Conservation (phyloP, 2,797 vertebrate genomes). For the Carapus acus region DNA sequence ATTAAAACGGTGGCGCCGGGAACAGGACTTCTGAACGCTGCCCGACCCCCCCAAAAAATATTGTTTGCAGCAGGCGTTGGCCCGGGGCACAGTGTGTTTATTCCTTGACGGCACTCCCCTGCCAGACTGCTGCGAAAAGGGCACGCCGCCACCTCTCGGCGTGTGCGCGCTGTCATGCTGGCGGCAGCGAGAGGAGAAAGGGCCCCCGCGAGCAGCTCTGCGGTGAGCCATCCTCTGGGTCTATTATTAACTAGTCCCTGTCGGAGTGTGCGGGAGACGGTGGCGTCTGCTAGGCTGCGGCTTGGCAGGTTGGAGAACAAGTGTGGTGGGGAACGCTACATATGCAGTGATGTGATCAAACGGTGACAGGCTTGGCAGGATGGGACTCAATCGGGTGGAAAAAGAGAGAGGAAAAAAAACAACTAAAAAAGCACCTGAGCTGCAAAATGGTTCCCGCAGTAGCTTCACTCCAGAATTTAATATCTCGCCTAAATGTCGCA, state of each 20-base stretch:
- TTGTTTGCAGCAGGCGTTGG: too few relatives aligned
- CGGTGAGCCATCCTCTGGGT: slow-evolving; percentile 57
- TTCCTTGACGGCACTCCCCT: slow-evolving; percentile 51
- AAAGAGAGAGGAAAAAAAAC: background rate
- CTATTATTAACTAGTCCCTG: slow-evolving; percentile 64
- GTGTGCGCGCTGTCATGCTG: slow-evolving; percentile 56
- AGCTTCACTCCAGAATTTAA: background rate
- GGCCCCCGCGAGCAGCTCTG: slow-evolving; percentile 51
- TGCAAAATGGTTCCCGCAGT: slow-evolving; percentile 20
- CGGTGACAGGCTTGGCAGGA: slow-evolving; percentile 16
- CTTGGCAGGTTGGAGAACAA: slow-evolving; percentile 43
- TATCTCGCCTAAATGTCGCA: too few relatives aligned
- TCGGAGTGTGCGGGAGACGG: slow-evolving; percentile 36
- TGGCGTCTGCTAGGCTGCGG: slow-evolving; percentile 17
- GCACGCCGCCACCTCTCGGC: slow-evolving; percentile 49
- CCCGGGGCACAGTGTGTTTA: slow-evolving; percentile 43
- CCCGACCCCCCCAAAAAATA: too few relatives aligned
- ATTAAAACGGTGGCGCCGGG: slow-evolving; percentile 11
- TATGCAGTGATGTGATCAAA: slow-evolving; percentile 47
- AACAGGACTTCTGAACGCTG: slow-evolving; percentile 15
- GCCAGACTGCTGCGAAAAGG: slow-evolving; percentile 54
- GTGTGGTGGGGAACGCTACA: slow-evolving; percentile 39
- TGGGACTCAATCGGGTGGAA: slow-evolving; percentile 30
- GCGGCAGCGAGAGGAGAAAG: slow-evolving; percentile 44
- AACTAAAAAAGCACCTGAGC: background rate